Evolutionary conservation across 2,113 vertebrate species (phyloP), one percentile per base, ranked within the genome.

Genomic region (Rousettus leschenaultii): DNA sequence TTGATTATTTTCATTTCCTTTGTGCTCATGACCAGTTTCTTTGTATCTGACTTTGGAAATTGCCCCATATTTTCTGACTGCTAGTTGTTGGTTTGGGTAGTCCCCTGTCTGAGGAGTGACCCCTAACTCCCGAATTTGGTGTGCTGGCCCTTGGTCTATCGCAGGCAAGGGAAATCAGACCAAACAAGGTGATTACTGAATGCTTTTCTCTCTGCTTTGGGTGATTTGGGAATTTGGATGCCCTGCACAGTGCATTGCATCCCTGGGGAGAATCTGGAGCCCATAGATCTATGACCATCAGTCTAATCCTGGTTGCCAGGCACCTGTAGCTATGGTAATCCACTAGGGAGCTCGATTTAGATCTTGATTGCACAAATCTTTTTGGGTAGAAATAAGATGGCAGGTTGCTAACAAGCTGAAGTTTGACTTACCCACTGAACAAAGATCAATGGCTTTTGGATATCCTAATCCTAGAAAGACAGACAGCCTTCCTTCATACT

Each of bases 261-360:
- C 57, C 86, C n/a, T 55, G 22, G 55, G 21, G 79, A 89, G 40
- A 59, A 26, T 61, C 71, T 83, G 82, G 61, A 95, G 61, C 73
- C 61, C 28, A 15, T 14, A 89, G 94, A 95, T 93, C 83, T 78
- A 21, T 96, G 84, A 43, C 83, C 18, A 28, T 89, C 48, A 38
- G 28, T 93, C 77, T 82, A 86, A 61, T 63, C 38, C 68, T 89
- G 66, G 95, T 95, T 97, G 89, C 96, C 96, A 90, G 89, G 94
- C 24, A 91, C 82, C 86, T 96, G 91, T 93, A 96, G 55, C 96
- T 86, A 79, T 97, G 77, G 89, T 91, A 85, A 95, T 96, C 26
- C 21, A 38, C 53, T 28, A 82, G 66, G 5, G 22, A 24, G 94
- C 94, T 96, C 26, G 53, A 71, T 87, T 90, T 88, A 95, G 45